Evolutionary conservation across 2,888 invertebrate species (phyloP).

Genomic region (Amphimallon solstitiale): DNA sequence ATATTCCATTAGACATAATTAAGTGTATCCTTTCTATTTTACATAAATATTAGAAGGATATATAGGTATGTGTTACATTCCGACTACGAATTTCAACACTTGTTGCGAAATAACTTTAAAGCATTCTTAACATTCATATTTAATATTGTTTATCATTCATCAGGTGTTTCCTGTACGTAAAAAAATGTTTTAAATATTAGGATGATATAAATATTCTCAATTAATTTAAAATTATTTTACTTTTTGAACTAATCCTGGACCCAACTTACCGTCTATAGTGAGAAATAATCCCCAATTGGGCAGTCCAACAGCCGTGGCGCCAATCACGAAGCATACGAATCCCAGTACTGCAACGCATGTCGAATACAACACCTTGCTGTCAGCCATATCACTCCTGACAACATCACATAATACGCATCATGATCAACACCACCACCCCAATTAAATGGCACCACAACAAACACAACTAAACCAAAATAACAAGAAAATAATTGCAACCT

Average conservation of each 20-base stretch:
- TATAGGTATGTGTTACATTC: too few species aligned
- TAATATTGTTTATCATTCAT: too few species aligned
- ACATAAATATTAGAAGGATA: too few species aligned
- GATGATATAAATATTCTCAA: too few species aligned
- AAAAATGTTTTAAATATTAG: too few species aligned
- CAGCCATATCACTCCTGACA: conserved; percentile 66
- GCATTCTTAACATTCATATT: too few species aligned
- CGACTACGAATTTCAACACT: too few species aligned
- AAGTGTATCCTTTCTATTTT: too few species aligned
- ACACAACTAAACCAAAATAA: neutral
- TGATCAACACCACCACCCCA: conserved; percentile 3
- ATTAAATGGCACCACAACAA: conserved; percentile 3
- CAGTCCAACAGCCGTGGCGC: conserved; percentile 83
- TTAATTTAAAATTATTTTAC: too few species aligned
- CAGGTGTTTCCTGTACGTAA: too few species aligned
- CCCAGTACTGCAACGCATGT: conserved; percentile 76
- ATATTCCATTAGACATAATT: too few species aligned
- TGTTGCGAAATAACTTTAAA: too few species aligned
- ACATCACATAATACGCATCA: conserved; percentile 46
- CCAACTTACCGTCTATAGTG: conserved; percentile 53
- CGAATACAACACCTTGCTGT: conserved; percentile 74
- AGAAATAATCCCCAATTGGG: conserved; percentile 90
- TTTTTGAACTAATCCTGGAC: neutral
- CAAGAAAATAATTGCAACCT: neutral
- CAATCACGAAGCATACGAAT: conserved; percentile 82